A percentile compares a stretch with the other conserved stretches of the same genome.
These are phyloP conservation scores for Spodoptera picta DNA, from an alignment of 2,888 invertebrate genomes.

Conservation along the genomic window DNA sequence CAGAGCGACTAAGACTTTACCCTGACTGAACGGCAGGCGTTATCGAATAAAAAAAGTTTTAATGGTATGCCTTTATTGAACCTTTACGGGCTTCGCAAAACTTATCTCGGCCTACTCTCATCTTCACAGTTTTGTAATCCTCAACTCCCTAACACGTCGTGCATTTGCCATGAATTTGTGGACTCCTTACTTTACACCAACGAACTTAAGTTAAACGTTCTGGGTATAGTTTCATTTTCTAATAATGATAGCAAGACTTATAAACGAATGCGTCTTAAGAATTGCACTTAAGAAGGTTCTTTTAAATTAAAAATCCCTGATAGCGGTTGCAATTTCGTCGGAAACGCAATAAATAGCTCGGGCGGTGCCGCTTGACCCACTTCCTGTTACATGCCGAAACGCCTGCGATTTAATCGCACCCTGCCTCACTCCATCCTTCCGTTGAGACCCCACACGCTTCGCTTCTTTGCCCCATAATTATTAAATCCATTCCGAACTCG, in stretches of 20 bases:
- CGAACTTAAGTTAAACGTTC: slow-evolving; percentile 1
- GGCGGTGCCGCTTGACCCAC: slow-evolving; percentile 86
- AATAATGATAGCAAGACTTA: slow-evolving; percentile 26
- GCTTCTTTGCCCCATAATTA: slow-evolving; percentile 85
- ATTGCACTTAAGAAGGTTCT: slow-evolving; percentile 50
- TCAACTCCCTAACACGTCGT: slow-evolving; percentile 18
- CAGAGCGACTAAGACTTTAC: slow-evolving; percentile 85
- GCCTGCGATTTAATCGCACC: slow-evolving; percentile 86
- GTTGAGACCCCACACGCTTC: slow-evolving; percentile 81
- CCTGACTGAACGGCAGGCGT: slow-evolving; percentile 76
- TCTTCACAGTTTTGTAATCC: slow-evolving; percentile 35
- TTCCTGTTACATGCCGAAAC: slow-evolving; percentile 87
- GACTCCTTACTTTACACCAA: not conserved
- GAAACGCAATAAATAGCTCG: slow-evolving; percentile 86
- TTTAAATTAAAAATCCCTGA: slow-evolving; percentile 65
- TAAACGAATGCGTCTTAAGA: slow-evolving; percentile 26
- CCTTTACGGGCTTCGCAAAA: slow-evolving; percentile 52
- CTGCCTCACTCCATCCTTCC: slow-evolving; percentile 82
- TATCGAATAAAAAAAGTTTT: slow-evolving; percentile 85
- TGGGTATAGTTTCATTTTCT: slow-evolving; percentile 2
- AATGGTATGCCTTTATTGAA: slow-evolving; percentile 80
- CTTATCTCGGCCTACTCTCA: slow-evolving; percentile 56
- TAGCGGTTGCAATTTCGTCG: slow-evolving; percentile 82
- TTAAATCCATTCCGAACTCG: slow-evolving; percentile 81
- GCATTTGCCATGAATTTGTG: slow-evolving; percentile 24